Conservation (phyloP, 2,888 invertebrate species). For the Sylvicola cinctus region DNA sequence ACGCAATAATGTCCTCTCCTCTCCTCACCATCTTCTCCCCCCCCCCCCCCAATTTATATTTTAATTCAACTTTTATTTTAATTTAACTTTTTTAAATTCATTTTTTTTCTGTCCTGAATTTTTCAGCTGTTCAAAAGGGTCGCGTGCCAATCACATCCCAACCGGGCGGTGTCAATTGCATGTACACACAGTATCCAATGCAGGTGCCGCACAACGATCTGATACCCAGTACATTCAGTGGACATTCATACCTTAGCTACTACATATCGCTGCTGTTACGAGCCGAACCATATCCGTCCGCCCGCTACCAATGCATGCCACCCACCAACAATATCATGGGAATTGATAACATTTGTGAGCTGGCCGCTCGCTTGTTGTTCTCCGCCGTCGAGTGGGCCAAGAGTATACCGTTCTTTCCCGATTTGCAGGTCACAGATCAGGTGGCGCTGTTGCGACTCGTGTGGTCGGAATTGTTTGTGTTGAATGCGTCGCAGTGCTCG, state of each 20-base stretch:
- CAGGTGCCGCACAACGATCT: conserved; percentile 73
- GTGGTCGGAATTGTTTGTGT: conserved; percentile 93
- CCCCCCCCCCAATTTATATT: no score
- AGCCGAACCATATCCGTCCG: conserved; percentile 92
- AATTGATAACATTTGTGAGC: conserved; percentile 94
- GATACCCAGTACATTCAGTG: conserved; percentile 59
- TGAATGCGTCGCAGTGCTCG: conserved; percentile 95
- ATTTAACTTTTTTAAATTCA: no score
- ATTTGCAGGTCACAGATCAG: conserved; percentile 85
- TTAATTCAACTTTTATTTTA: no score
- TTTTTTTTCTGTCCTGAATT: no score
- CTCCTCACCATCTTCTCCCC: no score
- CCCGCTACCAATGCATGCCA: conserved; percentile 87
- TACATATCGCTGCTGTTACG: conserved; percentile 87
- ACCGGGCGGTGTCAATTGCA: conserved; percentile 53
- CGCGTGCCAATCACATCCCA: conserved; percentile 79
- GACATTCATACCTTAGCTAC: conserved; percentile 82
- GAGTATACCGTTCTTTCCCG: conserved; percentile 95
- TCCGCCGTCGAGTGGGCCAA: conserved; percentile 96
- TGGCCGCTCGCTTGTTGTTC: conserved; percentile 86
- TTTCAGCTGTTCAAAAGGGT: conserved; percentile 90
- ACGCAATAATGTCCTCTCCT: no score
- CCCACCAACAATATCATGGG: conserved; percentile 86
- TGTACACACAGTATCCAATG: conserved; percentile 61
- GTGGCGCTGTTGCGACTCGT: conserved; percentile 83